A percentile compares a stretch with the other conserved stretches of the same genome.
phyloP scores from a whole-genome alignment of 2,797 vertebrate species.

The Crocidura indochinensis region DNA sequence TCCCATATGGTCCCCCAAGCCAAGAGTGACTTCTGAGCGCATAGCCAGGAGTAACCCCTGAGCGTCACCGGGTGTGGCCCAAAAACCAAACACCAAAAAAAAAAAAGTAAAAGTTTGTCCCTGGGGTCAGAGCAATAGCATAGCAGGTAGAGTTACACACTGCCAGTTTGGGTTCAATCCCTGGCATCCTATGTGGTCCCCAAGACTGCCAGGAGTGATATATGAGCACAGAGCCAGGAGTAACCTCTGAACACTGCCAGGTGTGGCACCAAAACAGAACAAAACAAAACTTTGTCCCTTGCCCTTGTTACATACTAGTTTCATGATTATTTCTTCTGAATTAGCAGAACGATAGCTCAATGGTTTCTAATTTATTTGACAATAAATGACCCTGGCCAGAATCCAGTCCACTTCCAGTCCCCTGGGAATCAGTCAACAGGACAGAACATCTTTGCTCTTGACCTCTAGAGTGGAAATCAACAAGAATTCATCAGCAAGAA shows the following conservation, averaged over 20 bases:
- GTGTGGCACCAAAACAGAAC: background rate
- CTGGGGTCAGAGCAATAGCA: too few species aligned
- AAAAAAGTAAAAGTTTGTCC: constrained; percentile 68
- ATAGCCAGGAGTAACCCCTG: too few species aligned
- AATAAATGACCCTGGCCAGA: constrained; percentile 78
- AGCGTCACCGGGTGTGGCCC: too few species aligned
- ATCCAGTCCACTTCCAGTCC: constrained; percentile 73
- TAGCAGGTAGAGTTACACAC: too few species aligned
- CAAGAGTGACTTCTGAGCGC: too few species aligned
- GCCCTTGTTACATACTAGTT: constrained; percentile 59
- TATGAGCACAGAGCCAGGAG: too few species aligned
- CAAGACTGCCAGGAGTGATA: too few species aligned
- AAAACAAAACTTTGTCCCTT: constrained; percentile 56
- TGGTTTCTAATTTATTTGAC: constrained; percentile 80
- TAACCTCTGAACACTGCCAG: too few species aligned
- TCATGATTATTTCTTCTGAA: constrained; percentile 72
- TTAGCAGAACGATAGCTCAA: constrained; percentile 49
- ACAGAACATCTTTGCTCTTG: constrained; percentile 70
- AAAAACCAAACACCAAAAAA: too few species aligned
- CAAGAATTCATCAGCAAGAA: constrained; percentile 66
- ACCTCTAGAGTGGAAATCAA: constrained; percentile 76
- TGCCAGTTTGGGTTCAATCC: too few species aligned
- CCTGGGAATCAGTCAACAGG: constrained; percentile 51
- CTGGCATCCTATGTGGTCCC: too few species aligned
- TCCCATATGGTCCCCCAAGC: too few species aligned